Conservation (phyloP, 2,888 invertebrate genomes). For the Dorcus hopei region DNA sequence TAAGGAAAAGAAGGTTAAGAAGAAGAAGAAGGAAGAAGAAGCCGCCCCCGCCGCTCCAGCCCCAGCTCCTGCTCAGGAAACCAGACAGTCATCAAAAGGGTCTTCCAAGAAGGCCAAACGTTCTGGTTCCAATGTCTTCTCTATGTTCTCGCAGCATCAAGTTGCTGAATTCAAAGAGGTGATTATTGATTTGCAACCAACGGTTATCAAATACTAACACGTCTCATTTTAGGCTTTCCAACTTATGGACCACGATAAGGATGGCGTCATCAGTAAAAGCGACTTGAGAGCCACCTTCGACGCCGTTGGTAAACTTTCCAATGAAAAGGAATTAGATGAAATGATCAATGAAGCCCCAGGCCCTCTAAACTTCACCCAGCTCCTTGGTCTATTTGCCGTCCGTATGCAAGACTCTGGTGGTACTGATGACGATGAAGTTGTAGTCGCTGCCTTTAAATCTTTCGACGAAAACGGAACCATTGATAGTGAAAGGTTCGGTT, state of each 20-base stretch:
- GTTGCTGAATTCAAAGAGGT: conserved; percentile 92
- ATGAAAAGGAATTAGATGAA: conserved; percentile 87
- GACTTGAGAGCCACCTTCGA: conserved; percentile 91
- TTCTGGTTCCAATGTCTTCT: conserved; percentile 93
- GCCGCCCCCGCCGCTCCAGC: conserved; percentile 67
- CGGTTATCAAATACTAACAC: too few species aligned
- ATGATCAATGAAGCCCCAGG: conserved; percentile 85
- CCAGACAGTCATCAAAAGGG: conserved; percentile 77
- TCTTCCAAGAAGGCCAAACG: conserved; percentile 81
- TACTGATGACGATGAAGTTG: conserved; percentile 86
- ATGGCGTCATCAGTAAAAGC: conserved; percentile 70
- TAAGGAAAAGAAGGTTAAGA: conserved; percentile 90
- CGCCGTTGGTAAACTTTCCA: conserved; percentile 83
- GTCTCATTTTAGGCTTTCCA: conserved; percentile 65
- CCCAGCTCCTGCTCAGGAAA: conserved; percentile 65
- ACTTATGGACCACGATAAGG: conserved; percentile 95
- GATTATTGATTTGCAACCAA: too few species aligned
- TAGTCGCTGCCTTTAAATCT: conserved; percentile 87
- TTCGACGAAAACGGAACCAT: conserved; percentile 88
- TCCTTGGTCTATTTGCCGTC: conserved; percentile 86
- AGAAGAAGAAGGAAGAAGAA: conserved; percentile 76
- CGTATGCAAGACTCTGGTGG: conserved; percentile 88
- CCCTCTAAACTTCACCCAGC: conserved; percentile 94
- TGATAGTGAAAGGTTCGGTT: conserved; percentile 72
- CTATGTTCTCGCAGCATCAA: conserved; percentile 95